phyloP scores from a whole-genome alignment of 2,113 vertebrate genomes.

The Acanthochromis polyacanthus region DNA sequence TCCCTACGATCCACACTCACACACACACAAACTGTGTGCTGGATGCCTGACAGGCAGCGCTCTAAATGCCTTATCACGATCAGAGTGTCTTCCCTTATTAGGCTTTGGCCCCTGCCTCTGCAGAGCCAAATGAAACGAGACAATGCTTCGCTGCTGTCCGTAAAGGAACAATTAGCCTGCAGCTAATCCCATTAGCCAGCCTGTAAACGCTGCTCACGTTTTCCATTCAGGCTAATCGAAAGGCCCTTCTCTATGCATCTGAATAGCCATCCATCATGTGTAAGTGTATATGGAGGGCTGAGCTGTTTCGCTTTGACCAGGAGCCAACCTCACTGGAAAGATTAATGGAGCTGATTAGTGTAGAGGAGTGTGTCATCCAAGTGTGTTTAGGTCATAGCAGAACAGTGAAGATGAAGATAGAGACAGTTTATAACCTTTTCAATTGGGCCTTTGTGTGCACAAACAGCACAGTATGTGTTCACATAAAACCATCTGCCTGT shows the following conservation, averaged over 20 bases:
- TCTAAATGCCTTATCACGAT: constrained; percentile 82
- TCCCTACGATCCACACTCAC: constrained; percentile 46
- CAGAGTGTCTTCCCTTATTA: constrained; percentile 84
- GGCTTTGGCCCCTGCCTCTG: constrained; percentile 70
- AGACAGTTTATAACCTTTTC: constrained; percentile 52
- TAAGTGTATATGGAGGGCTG: constrained; percentile 72
- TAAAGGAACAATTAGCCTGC: constrained; percentile 80
- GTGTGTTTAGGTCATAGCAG: constrained; percentile 69
- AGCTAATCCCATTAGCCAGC: constrained; percentile 82
- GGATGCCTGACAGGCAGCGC: constrained; percentile 65
- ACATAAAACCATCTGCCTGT: constrained; percentile 32
- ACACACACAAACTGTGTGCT: constrained; percentile 46
- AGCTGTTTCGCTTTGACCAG: constrained; percentile 63
- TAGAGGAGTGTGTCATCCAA: constrained; percentile 69
- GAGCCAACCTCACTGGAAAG: constrained; percentile 73
- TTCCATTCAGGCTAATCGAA: constrained; percentile 78
- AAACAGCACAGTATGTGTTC: background rate
- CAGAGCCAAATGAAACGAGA: constrained; percentile 79
- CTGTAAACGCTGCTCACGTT: constrained; percentile 79
- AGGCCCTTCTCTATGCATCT: constrained; percentile 70
- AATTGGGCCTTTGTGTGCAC: constrained; percentile 8
- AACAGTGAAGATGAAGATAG: constrained; percentile 60
- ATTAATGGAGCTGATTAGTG: constrained; percentile 74
- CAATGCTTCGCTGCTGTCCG: constrained; percentile 78
- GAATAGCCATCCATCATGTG: constrained; percentile 77